Evolutionary conservation across 1,140 invertebrate genomes (phyloP), one percentile per base, ranked within the genome.

Genomic region (Hestina assimilis): DNA sequence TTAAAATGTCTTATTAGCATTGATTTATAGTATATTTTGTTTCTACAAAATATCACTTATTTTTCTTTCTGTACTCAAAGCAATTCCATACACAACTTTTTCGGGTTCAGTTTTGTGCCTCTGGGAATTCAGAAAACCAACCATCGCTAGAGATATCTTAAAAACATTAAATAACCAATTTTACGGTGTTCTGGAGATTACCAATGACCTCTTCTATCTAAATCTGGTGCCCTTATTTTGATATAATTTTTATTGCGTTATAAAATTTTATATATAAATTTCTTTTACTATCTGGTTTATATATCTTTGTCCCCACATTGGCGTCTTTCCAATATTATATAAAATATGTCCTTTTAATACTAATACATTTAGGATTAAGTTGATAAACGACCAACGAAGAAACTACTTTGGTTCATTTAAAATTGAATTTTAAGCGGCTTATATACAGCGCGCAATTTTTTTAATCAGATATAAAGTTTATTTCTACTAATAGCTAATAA

Each of bases 291-390:
- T 45, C 42, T 50, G 45, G 59, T 52, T 59, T n/a, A n/a, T n/a
- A n/a, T 60, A 63, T 63, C 57, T 59, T 53, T 57, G 48, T 55
- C 57, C 57, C 11, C 42, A 40, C 48, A 45, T 35, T 70, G 68
- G 68, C 56, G n/a, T 28, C 20, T 12, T 38, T 64, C 68, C 68
- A 70, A 35, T n/a, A 52, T 14, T 59, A 64, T 59, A 60, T 67
- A 67, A 66, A 67, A 64, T 62, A 70, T 59, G 54, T 52, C 50
- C 60, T 66, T 66, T 70, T 70, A 66, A 63, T 66, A 69, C 59
- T 35, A 47, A 55, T 52, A 61, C 59, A 70, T 54, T 66, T 67
- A 59, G 41, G 57, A 68, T 71, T 65, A 68, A 31, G 33, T 46
- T 67, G 68, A 71, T 71, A 65, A 65, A 45, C 24, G 42, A 45